Evolutionary conservation across 2,888 invertebrate species (phyloP).

Genomic region (Apotomis turbidana): DNA sequence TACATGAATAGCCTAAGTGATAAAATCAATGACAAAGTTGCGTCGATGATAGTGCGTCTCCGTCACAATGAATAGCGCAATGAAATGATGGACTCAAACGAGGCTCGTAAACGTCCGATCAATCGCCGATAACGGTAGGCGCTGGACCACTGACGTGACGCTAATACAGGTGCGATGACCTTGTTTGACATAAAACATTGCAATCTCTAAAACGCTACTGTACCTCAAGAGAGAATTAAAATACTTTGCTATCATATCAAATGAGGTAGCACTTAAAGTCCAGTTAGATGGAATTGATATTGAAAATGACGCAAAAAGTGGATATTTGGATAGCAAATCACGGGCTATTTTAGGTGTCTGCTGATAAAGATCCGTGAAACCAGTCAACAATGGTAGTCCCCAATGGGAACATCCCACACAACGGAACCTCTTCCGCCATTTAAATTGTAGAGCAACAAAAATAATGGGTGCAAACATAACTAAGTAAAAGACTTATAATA

Average conservation of each 20-base stretch:
- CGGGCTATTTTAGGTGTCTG: conserved; percentile 48
- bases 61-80: conserved; percentile 61
- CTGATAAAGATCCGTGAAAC: conserved; percentile 59
- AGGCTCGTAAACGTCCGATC: conserved; percentile 62
- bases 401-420: conserved; percentile 67
- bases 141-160: conserved; percentile 55
- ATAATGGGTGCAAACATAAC: conserved; percentile 65
- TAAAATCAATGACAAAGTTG: conserved; percentile 57
- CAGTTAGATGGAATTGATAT: conserved; percentile 4
- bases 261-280: neutral
- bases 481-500: conserved; percentile 62
- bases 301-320: conserved; percentile 13
- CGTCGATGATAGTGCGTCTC: conserved; percentile 55
- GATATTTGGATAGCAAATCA: conserved; percentile 43
- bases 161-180: conserved; percentile 56
- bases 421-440: conserved; percentile 74
- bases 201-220: conserved; percentile 18
- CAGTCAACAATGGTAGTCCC: conserved; percentile 63
- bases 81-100: conserved; percentile 61
- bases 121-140: conserved; percentile 65
- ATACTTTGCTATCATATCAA: neutral
- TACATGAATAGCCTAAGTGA: conserved; percentile 48
- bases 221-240: too few relatives aligned
- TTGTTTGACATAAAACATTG: conserved; percentile 40
- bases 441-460: conserved; percentile 67